Evolutionary conservation across 2,797 vertebrate species (phyloP).

Genomic region (Pempheris klunzingeri): DNA sequence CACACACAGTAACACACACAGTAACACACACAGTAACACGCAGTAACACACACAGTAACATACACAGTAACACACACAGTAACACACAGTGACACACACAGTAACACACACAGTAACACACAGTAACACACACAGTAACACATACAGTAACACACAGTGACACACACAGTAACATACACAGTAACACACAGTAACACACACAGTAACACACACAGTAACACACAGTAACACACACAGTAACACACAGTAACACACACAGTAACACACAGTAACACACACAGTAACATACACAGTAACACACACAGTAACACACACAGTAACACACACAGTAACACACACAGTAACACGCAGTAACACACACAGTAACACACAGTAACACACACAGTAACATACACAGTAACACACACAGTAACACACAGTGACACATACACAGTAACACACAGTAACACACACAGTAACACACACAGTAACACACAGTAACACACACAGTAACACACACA

Average conservation of each 20-base stretch:
- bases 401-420: neutral
- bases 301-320: neutral
- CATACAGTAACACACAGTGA: no score
- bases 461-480: no score
- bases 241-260: no score
- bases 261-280: no score
- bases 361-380: neutral
- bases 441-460: no score
- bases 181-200: no score
- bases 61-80: neutral
- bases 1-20: slow-evolving; percentile 45
- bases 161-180: no score
- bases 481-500: no score
- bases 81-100: neutral
- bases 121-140: neutral
- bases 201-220: no score
- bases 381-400: neutral
- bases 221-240: no score
- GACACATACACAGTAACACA: slow-evolving; percentile 5
- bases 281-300: neutral
- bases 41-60: neutral
- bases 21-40: slow-evolving; percentile 3
- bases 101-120: slow-evolving; percentile 3
- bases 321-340: slow-evolving; percentile 36
- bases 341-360: slow-evolving; percentile 2